Base-by-base conservation (phyloP, 2,888 invertebrate species). In the Parnassius mnemosyne region DNA sequence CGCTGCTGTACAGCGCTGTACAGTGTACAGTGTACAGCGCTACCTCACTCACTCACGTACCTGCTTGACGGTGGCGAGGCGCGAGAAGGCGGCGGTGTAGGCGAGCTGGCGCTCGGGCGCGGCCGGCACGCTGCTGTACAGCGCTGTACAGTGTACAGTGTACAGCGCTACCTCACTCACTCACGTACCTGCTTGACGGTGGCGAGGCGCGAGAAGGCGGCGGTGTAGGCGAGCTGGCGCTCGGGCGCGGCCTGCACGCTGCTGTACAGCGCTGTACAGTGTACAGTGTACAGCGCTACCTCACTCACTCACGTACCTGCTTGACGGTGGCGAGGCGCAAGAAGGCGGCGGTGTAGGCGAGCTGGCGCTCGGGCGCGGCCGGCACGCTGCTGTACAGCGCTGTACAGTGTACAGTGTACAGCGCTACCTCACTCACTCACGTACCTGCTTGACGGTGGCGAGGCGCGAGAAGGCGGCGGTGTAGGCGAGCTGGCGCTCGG, bases 231-330 rank as follows among this genome's bases (percentile, higher is more conserved):
- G 7, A 34, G 34, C 34, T 34, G 34, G 34, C 34, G 34, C 34
- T 34, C 93, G 3, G 94, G 93, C 12, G 93, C 92, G 89, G 75
- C 93, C 92, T 73, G 94, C 93, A 73, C 81, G 65, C 71, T 67
- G 71, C 78, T 70, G 80, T 82, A 84, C 75, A 75, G 72, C 47
- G 78, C 63, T n/a, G n/a, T n/a, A n/a, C n/a, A n/a, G n/a, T n/a
- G n/a, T n/a, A n/a, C n/a, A n/a, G n/a, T 34, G 34, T 34, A 34
- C 34, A 34, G 34, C 34, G 34, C 5, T 34, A 34, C 34, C 34
- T 34, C 34, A 34, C 34, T 34, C 34, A 34, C 34, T 34, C 34
- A 34, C 34, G 34, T 34, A 34, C 34, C 34, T 34, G 34, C 34
- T 34, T 34, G 34, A 34, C 34, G 34, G 34, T 34, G 34, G 34